These are phyloP conservation scores for Parasteatoda tepidariorum DNA, from an alignment of 1,140 invertebrate genomes.

Conservation along the genomic window DNA sequence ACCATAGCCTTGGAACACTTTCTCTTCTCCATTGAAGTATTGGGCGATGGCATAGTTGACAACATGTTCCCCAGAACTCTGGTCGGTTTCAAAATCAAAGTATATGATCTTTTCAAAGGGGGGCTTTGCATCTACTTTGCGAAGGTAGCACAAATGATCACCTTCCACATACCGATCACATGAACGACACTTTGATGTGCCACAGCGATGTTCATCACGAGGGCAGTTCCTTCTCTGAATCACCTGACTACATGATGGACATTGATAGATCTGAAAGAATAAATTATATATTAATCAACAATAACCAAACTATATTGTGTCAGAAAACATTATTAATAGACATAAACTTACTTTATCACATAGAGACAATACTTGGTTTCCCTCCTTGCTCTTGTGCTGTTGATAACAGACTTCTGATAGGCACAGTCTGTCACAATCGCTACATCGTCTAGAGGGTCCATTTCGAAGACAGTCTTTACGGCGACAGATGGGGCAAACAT, in stretches of 20 bases:
- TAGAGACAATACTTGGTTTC: background rate
- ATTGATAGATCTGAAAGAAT: background rate
- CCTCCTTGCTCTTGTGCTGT: background rate
- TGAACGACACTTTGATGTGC: background rate
- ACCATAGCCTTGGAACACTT: background rate
- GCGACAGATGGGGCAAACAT: background rate
- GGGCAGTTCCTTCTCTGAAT: background rate
- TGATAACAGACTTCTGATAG: background rate
- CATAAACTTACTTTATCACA: no score
- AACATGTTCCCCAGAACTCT: background rate
- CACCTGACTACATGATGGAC: background rate
- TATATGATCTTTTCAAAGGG: background rate
- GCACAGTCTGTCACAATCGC: background rate
- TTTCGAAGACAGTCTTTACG: background rate
- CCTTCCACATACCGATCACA: no score
- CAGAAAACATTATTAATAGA: no score
- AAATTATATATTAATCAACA: background rate
- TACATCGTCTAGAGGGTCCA: background rate
- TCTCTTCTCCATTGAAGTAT: background rate
- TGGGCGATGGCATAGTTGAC: background rate
- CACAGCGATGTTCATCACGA: background rate
- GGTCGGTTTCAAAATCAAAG: slow-evolving; percentile 16
- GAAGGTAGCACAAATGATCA: background rate
- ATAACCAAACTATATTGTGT: no score
- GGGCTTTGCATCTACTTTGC: background rate